Base-by-base conservation (phyloP, 1,140 invertebrate species). In the Catajapyx aquilonaris region DNA sequence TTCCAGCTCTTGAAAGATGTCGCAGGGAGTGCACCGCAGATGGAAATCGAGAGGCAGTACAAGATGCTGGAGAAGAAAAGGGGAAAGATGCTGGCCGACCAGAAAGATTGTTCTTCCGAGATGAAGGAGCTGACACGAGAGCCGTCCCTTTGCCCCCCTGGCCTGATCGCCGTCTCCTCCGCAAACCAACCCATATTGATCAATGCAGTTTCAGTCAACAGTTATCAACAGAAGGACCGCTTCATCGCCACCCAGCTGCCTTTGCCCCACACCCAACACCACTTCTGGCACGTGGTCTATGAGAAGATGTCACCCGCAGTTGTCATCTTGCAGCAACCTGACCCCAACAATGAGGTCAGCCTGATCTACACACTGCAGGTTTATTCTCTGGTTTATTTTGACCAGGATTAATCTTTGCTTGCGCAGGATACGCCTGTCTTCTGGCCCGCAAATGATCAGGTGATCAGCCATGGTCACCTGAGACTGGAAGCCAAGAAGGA, bases 281-380 rank as follows among this genome's bases (percentile, higher is more conserved):
- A 68, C 44, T 74, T 73, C 52, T 73, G 69, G 69, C 50, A 62
- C 32, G 61, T 73, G 59, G 51, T 73, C 4, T 63, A 60, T 54
- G 65, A 74, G 40, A 60, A 70, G 38, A 60, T 63, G 37, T 52
- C 56, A n/a, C 54, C 56, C 35, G 54, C 69, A 25, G 65, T 73
- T 34, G 59, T 75, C 2, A 60, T 60, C 34, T 37, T 65, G 17
- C 57, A 64, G 35, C 58, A 60, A 44, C 48, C 48, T 33, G 46
- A 55, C 31, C 46, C 10, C 5, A 15, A 15, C 10, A 7, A 33
- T 15, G 7, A 17, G 17, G 32, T 11, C 10, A 17, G 32, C 25
- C 9, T 10, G 25, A 28, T 9, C 25, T 28, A 28, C 25, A 28
- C 9, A n/a, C 25, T 10, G n/a, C 25, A 28, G 9, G n/a, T 28